Percentiles rank a stretch among this genome's conserved stretches.
Evolutionary conservation across 2,888 invertebrate species (phyloP).

Genomic region (Apamea crenata): DNA sequence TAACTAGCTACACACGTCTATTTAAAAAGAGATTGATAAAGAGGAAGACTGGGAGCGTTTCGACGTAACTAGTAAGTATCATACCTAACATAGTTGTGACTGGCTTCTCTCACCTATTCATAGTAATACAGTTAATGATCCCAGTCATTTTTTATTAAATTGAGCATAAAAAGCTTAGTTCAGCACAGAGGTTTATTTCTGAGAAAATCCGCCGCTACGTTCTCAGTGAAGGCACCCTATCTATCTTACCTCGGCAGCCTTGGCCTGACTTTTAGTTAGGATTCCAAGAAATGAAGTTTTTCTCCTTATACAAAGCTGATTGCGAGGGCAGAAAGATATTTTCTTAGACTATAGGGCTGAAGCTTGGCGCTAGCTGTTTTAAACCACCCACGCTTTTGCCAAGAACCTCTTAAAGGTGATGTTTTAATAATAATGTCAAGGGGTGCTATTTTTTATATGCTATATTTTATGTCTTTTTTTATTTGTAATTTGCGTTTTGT

Average conservation of each 20-base stretch:
- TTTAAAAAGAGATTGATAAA: too few relatives aligned
- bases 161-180: slow-evolving; percentile 16
- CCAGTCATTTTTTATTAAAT: slow-evolving; percentile 16
- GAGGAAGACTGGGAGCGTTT: background rate
- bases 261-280: background rate
- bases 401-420: too few relatives aligned
- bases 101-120: background rate
- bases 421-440: background rate
- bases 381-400: background rate
- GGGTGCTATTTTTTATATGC: too few relatives aligned
- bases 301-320: background rate
- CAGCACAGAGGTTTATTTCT: slow-evolving; percentile 21
- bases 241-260: background rate
- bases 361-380: background rate
- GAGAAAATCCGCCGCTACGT: background rate
- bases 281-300: slow-evolving; percentile 8
- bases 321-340: background rate
- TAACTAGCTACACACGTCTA: too few relatives aligned
- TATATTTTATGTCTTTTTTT: too few relatives aligned
- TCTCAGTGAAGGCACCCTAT: background rate
- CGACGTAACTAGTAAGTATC: background rate
- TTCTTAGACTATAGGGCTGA: background rate
- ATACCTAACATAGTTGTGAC: background rate
- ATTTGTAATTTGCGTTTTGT: too few relatives aligned
- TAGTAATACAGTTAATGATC: slow-evolving; percentile 5